Conservation (phyloP, 2,113 vertebrate species). For the Indicator maculatus region DNA sequence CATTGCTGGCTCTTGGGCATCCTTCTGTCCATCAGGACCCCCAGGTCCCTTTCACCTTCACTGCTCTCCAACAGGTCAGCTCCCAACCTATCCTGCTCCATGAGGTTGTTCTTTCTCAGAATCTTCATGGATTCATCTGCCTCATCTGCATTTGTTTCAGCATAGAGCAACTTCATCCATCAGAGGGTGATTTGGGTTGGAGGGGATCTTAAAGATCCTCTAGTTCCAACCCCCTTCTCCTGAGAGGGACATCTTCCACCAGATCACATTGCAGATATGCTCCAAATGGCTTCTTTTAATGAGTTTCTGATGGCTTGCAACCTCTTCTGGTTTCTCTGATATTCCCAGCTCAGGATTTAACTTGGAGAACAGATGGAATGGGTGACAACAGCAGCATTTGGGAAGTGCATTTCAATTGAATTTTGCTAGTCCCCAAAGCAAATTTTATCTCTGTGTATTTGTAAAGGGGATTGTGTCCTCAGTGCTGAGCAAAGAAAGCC, state of each 20-base stretch:
- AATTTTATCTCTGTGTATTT: conserved; percentile 33
- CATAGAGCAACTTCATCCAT: not conserved
- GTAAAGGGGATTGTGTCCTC: not conserved
- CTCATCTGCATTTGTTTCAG: not conserved
- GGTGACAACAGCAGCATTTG: conserved; percentile 14
- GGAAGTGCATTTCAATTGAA: conserved; percentile 35
- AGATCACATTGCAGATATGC: not conserved
- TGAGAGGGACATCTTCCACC: not conserved
- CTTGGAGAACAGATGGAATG: conserved; percentile 31
- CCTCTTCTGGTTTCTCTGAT: not conserved
- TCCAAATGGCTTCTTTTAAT: conserved; percentile 1
- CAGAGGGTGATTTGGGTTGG: not conserved
- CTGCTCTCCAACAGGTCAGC: no score
- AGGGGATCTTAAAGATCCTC: not conserved
- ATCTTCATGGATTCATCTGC: no score
- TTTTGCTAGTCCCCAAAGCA: conserved; percentile 30
- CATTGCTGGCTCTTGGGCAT: no score
- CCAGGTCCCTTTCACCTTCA: no score
- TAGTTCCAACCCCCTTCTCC: not conserved
- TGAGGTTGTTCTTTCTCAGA: no score
- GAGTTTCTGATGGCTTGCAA: conserved; percentile 8
- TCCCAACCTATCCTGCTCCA: no score
- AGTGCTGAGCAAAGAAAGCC: not conserved
- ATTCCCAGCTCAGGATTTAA: conserved; percentile 29
- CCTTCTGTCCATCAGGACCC: no score